Percentiles rank a stretch among this genome's conserved stretches.
Conservation (phyloP, 2,888 invertebrate genomes). For the Parthenolecanium corni region DNA sequence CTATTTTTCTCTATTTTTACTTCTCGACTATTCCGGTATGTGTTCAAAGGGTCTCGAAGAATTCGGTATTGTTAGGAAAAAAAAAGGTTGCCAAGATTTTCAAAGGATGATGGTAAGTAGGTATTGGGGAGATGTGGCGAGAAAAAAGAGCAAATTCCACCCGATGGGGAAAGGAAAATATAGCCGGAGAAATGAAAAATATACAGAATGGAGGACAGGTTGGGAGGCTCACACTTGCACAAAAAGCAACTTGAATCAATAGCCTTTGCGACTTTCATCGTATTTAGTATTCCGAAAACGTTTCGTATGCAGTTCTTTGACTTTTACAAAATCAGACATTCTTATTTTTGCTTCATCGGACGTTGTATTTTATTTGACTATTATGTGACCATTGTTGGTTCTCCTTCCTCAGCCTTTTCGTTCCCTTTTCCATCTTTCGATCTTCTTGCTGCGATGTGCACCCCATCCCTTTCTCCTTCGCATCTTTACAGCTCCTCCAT, state of each 20-base stretch:
- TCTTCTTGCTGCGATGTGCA: too few species aligned
- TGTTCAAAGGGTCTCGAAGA: too few species aligned
- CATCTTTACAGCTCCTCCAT: too few species aligned
- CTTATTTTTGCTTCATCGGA: conserved; percentile 22
- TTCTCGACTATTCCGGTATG: too few species aligned
- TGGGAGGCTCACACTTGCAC: background rate
- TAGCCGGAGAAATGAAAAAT: background rate
- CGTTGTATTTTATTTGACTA: conserved; percentile 14
- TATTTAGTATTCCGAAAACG: conserved; percentile 14
- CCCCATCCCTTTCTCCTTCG: too few species aligned
- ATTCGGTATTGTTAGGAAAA: too few species aligned
- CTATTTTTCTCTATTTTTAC: conserved; percentile 1
- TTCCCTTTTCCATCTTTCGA: too few species aligned
- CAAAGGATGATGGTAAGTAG: too few species aligned
- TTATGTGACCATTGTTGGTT: conserved; percentile 17
- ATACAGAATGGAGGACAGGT: too few species aligned
- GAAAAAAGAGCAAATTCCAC: conserved; percentile 1
- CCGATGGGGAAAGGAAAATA: background rate
- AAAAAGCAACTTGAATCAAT: conserved; percentile 15
- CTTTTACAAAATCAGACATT: conserved; percentile 18
- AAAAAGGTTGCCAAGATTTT: too few species aligned
- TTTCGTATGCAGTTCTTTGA: conserved; percentile 20
- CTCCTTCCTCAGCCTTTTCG: too few species aligned
- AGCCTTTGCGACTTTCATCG: conserved; percentile 8
- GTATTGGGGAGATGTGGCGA: too few species aligned